Evolutionary conservation across 2,888 invertebrate species (phyloP), one percentile per base, ranked within the genome.

Genomic region (Phytoseiulus persimilis): DNA sequence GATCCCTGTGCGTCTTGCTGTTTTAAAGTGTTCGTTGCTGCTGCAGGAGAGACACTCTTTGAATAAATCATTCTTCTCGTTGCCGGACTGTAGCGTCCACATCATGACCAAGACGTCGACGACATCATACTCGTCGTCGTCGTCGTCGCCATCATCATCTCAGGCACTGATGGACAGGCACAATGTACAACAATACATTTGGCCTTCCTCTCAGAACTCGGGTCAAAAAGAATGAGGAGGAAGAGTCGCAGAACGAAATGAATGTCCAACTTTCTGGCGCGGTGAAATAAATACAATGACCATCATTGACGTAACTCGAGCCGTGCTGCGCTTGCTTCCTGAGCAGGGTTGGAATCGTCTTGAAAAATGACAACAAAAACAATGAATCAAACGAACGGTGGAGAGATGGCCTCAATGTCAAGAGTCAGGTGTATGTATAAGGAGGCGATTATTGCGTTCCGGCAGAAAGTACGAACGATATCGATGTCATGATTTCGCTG

Each of bases 151-250:
- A 65, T 28, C 65, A 65, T 65, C 65, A 65, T 65, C 65, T 65
- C 65, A 28, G 65, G 65, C 65, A 65, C 65, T 65, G 65, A 65
- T 65, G 65, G 65, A 65, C 65, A 65, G 65, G 65, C 65, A 65
- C 65, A 65, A 65, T 65, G 65, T 65, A 65, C 65, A 65, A 65
- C 65, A 65, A 65, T 65, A 65, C 65, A 65, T 65, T 65, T 65
- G 28, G 65, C 65, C 65, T 65, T 65, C 18, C 18, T 6, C 65
- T 65, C 65, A 28, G 28, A 65, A 65, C 65, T 65, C 65, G 65
- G 18, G 28, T 2, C 65, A 23, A 28, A 23, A 28, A 65, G 28
- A 28, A 65, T 65, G 65, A 39, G 39, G 65, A 65, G 65, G 28
- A 65, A 65, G 28, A 65, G 14, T 65, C 14, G 65, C 39, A 39